Conservation (phyloP, 1,140 invertebrate species). For the Himalopsyche phryganea region DNA sequence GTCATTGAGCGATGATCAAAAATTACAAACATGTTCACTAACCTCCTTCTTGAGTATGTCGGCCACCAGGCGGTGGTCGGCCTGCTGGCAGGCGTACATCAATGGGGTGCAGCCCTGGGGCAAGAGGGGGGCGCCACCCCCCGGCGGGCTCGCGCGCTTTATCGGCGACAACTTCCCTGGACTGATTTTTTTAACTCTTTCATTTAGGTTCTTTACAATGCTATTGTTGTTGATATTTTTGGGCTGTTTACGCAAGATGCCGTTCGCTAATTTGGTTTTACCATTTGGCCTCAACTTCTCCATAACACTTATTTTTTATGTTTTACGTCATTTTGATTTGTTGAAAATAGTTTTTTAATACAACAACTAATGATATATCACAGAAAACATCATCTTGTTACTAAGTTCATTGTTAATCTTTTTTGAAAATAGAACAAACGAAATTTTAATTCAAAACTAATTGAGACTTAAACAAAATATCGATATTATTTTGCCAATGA, state of each 20-base stretch:
- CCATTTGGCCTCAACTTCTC: conserved; percentile 18
- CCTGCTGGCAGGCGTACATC: conserved; percentile 88
- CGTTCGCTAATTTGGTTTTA: conserved; percentile 25
- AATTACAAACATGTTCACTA: conserved; percentile 30
- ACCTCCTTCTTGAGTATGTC: conserved; percentile 50
- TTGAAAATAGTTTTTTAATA: background rate
- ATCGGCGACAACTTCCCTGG: conserved; percentile 39
- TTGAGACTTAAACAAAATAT: too few species aligned
- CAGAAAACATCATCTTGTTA: too few species aligned
- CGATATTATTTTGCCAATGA: too few species aligned
- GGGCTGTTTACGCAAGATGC: conserved; percentile 26
- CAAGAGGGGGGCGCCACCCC: conserved; percentile 57
- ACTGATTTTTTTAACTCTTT: conserved; percentile 40
- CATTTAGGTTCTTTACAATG: conserved; percentile 26
- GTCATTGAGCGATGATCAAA: too few species aligned
- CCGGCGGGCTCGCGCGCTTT: conserved; percentile 43
- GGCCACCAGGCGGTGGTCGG: conserved; percentile 49
- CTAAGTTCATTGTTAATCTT: too few species aligned
- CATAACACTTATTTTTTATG: conserved; percentile 17
- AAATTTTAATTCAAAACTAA: too few species aligned
- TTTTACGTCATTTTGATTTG: conserved; percentile 7
- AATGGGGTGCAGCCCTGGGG: conserved; percentile 66
- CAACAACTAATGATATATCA: too few species aligned
- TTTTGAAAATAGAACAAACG: too few species aligned
- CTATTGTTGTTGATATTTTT: conserved; percentile 28